phyloP scores from a whole-genome alignment of 2,113 vertebrate species.

The Etheostoma spectabile region DNA sequence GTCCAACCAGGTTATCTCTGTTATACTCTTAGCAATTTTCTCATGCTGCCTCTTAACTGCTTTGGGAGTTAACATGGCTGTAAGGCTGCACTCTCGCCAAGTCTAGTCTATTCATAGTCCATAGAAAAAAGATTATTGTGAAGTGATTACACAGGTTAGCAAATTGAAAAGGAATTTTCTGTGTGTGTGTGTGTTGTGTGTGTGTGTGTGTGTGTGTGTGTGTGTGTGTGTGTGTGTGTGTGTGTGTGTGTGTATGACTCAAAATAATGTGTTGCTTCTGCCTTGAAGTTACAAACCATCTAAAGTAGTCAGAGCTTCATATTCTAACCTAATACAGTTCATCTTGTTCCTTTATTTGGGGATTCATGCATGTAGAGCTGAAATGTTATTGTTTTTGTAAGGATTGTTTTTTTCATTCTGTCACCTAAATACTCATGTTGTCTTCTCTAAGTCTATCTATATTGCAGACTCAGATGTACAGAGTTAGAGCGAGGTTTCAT shows the following conservation, averaged over 20 bases:
- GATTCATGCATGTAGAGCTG: slow-evolving; percentile 31
- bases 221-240: no score
- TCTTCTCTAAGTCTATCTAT: background rate
- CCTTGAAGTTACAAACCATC: slow-evolving; percentile 14
- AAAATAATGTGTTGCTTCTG: slow-evolving; percentile 6
- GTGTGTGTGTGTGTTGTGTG: no score
- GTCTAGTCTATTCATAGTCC: slow-evolving; percentile 23
- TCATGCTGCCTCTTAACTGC: slow-evolving; percentile 53
- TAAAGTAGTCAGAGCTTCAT: slow-evolving; percentile 12
- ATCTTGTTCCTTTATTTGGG: slow-evolving; percentile 8
- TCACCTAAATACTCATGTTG: background rate
- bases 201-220: no score
- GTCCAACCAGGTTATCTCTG: slow-evolving; percentile 81
- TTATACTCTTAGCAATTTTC: slow-evolving; percentile 61
- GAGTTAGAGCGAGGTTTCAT: slow-evolving; percentile 16
- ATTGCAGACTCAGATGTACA: background rate
- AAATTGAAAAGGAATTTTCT: slow-evolving; percentile 18
- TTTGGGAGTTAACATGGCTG: slow-evolving; percentile 43
- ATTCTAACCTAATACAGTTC: slow-evolving; percentile 23
- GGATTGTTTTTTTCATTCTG: background rate
- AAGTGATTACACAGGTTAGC: slow-evolving; percentile 17
- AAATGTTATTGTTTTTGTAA: slow-evolving; percentile 11
- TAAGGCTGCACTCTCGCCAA: slow-evolving; percentile 1
- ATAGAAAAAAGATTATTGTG: background rate
- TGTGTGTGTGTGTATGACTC: background rate